Evolutionary conservation across 1,140 invertebrate genomes (phyloP).

Genomic region (Listronotus bonariensis): DNA sequence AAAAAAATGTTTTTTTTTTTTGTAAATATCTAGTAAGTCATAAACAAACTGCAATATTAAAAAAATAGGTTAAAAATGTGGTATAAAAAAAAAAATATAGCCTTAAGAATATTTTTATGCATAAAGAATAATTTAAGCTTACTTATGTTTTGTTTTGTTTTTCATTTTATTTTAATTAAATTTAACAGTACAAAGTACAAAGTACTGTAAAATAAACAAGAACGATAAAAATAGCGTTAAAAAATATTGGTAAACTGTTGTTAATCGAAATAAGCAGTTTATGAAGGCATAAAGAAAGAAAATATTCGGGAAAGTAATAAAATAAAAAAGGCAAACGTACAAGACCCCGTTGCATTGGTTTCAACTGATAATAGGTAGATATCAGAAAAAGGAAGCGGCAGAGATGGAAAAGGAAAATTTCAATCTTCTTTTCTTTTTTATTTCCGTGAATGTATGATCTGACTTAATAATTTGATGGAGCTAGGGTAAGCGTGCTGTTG

Average conservation of each 20-base stretch:
- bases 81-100: no score
- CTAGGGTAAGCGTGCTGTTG: conserved; percentile 7
- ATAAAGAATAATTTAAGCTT: no score
- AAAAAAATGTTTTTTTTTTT: no score
- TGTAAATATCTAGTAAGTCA: no score
- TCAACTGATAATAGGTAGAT: conserved; percentile 28
- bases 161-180: no score
- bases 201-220: no score
- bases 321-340: conserved; percentile 17
- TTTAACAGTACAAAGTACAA: no score
- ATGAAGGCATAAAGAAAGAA: conserved; percentile 22
- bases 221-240: no score
- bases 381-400: conserved; percentile 20
- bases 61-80: no score
- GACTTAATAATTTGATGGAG: conserved; percentile 28
- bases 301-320: conserved; percentile 22
- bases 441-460: conserved; percentile 15
- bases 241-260: neutral
- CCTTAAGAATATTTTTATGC: no score
- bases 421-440: conserved; percentile 13
- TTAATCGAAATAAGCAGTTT: conserved; percentile 29
- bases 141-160: no score
- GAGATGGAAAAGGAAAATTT: conserved; percentile 29
- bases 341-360: conserved; percentile 21
- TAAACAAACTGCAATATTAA: no score